These are phyloP conservation scores for Drosophila barbarae DNA, from an alignment of 2,888 invertebrate genomes.

Conservation along the genomic window DNA sequence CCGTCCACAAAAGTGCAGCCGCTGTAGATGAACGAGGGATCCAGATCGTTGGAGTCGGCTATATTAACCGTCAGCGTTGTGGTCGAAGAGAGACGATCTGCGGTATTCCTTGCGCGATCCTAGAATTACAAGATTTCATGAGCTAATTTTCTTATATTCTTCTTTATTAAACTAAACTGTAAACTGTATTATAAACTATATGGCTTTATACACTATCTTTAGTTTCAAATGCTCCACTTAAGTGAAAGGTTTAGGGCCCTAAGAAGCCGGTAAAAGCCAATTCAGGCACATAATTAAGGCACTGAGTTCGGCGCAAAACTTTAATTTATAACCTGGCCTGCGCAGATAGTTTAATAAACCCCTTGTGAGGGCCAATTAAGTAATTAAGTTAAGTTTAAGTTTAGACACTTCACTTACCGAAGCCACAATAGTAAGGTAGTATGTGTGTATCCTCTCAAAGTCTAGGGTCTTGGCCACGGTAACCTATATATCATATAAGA, in stretches of 20 bases:
- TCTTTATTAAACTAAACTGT: neutral
- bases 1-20: constrained; percentile 91
- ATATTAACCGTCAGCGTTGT: constrained; percentile 92
- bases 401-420: constrained; percentile 84
- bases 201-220: constrained; percentile 3
- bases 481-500: constrained; percentile 79
- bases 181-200: constrained; percentile 2
- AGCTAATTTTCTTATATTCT: neutral
- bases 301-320: constrained; percentile 1
- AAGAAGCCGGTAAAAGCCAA: constrained; percentile 18
- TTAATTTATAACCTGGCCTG: constrained; percentile 8
- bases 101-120: constrained; percentile 91
- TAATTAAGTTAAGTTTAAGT: constrained; percentile 4
- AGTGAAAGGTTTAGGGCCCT: constrained; percentile 19
- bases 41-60: constrained; percentile 93
- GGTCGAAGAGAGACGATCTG: constrained; percentile 89
- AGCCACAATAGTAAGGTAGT: constrained; percentile 92
- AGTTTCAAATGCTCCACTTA: neutral
- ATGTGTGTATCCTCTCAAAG: constrained; percentile 92
- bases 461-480: constrained; percentile 92
- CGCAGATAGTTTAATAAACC: constrained; percentile 17
- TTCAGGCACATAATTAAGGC: constrained; percentile 12
- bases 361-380: neutral
- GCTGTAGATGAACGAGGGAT: constrained; percentile 93
- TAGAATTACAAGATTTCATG: constrained; percentile 75